A percentile compares a stretch with the other conserved stretches of the same genome.
Conservation (phyloP, 2,113 vertebrate species). For the Malurus melanocephalus region DNA sequence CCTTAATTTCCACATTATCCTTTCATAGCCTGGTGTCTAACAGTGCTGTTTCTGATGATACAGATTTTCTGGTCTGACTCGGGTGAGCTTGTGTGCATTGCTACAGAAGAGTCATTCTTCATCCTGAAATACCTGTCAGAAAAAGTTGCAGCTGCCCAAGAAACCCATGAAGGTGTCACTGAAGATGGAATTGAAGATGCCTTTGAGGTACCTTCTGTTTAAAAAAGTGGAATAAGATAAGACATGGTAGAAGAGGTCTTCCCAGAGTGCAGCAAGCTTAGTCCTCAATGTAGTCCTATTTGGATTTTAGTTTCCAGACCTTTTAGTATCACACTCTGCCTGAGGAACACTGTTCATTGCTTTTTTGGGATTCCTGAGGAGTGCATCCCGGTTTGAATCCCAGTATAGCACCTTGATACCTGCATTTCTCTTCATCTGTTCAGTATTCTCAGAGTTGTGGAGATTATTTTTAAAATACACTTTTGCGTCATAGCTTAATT, state of each 20-base stretch:
- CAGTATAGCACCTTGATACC: neutral
- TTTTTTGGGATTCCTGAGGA: neutral
- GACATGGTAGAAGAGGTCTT: neutral
- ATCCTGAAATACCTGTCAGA: constrained; percentile 94
- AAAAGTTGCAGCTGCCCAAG: constrained; percentile 92
- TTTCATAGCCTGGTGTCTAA: neutral
- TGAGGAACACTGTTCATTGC: neutral
- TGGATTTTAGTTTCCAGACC: neutral
- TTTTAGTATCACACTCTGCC: neutral
- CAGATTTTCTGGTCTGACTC: constrained; percentile 99
- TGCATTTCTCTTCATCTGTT: neutral
- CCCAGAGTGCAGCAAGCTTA: neutral
- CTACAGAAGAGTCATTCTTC: constrained; percentile 98
- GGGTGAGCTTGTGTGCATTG: constrained; percentile 96
- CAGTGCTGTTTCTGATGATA: constrained; percentile 5
- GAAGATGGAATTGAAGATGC: constrained; percentile 98
- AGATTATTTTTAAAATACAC: neutral
- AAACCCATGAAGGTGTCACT: constrained; percentile 93
- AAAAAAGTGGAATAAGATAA: neutral
- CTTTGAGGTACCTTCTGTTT: constrained; percentile 82
- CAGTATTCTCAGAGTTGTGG: accelerated
- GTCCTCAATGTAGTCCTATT: neutral
- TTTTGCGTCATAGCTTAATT: neutral
- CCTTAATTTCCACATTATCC: neutral
- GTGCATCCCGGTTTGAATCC: neutral